phyloP scores from a whole-genome alignment of 2,888 invertebrate species.

The Meliscaeva auricollis region DNA sequence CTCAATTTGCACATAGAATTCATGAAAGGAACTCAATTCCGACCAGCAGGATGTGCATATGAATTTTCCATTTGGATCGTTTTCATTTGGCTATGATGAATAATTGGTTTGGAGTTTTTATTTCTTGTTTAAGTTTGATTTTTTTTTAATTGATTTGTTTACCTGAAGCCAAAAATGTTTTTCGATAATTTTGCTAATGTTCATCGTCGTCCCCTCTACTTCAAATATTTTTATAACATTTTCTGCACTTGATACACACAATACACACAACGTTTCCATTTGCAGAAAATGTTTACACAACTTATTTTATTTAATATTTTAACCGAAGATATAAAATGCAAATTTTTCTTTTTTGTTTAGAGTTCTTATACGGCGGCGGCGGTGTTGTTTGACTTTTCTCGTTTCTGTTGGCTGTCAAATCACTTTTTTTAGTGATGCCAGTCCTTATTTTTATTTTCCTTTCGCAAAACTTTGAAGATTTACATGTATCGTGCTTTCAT shows the following conservation, averaged over 20 bases:
- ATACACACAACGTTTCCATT: slow-evolving; percentile 54
- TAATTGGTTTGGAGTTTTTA: slow-evolving; percentile 17
- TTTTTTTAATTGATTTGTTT: slow-evolving; percentile 67
- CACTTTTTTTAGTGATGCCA: slow-evolving; percentile 58
- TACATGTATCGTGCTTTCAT: too few relatives aligned
- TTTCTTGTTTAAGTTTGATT: background rate
- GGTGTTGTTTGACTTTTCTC: slow-evolving; percentile 54
- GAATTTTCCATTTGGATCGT: slow-evolving; percentile 48
- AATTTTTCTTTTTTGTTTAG: slow-evolving; percentile 58
- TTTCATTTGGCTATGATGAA: slow-evolving; percentile 44
- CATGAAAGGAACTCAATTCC: slow-evolving; percentile 79
- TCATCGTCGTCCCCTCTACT: slow-evolving; percentile 77
- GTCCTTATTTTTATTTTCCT: background rate
- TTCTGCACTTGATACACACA: slow-evolving; percentile 53
- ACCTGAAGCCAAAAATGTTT: slow-evolving; percentile 79
- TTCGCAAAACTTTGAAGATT: too few relatives aligned
- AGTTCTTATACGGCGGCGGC: slow-evolving; percentile 12
- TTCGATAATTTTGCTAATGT: slow-evolving; percentile 78
- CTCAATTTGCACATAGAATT: slow-evolving; percentile 79
- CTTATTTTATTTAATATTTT: background rate
- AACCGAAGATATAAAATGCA: background rate
- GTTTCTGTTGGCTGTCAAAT: slow-evolving; percentile 11
- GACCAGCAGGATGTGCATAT: slow-evolving; percentile 80
- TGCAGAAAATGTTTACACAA: background rate
- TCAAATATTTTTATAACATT: slow-evolving; percentile 55